Percentiles rank a stretch among this genome's conserved stretches.
Evolutionary conservation across 2,797 vertebrate species (phyloP).

Genomic region (Rhinophrynus dorsalis): DNA sequence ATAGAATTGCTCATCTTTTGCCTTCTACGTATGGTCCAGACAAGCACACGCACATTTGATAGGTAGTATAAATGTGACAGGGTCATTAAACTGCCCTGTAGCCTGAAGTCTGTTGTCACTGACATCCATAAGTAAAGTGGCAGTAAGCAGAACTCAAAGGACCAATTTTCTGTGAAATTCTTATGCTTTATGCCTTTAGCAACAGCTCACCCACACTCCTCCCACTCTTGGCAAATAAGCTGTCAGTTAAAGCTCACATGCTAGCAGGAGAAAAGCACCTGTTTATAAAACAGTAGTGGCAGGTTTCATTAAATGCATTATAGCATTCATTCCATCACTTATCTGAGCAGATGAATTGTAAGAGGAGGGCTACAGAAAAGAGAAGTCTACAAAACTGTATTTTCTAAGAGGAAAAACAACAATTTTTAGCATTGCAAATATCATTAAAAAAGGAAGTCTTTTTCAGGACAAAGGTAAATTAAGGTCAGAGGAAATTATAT

Average conservation of each 20-base stretch:
- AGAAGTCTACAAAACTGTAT: neutral
- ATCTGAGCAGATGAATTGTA: neutral
- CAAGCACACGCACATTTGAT: slow-evolving; percentile 14
- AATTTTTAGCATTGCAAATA: too few relatives aligned
- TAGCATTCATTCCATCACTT: slow-evolving; percentile 1
- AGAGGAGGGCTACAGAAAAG: neutral
- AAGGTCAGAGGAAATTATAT: too few relatives aligned
- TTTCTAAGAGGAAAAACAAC: too few relatives aligned
- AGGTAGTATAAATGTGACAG: slow-evolving; percentile 15
- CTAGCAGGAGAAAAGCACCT: neutral
- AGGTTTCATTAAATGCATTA: neutral
- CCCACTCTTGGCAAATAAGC: neutral
- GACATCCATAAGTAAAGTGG: neutral
- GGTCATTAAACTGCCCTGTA: slow-evolving; percentile 1
- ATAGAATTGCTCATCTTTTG: too few relatives aligned
- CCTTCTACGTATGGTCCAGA: too few relatives aligned
- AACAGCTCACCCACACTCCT: slow-evolving; percentile 23
- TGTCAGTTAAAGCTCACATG: slow-evolving; percentile 12
- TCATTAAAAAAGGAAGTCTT: too few relatives aligned
- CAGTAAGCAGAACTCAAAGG: slow-evolving; percentile 2
- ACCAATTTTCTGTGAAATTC: slow-evolving; percentile 28
- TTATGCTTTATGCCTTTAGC: neutral
- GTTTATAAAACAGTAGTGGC: slow-evolving; percentile 5
- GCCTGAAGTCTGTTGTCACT: neutral
- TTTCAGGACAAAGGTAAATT: too few relatives aligned